Base-by-base conservation (phyloP, 2,113 vertebrate species). In the Aegypius monachus region DNA sequence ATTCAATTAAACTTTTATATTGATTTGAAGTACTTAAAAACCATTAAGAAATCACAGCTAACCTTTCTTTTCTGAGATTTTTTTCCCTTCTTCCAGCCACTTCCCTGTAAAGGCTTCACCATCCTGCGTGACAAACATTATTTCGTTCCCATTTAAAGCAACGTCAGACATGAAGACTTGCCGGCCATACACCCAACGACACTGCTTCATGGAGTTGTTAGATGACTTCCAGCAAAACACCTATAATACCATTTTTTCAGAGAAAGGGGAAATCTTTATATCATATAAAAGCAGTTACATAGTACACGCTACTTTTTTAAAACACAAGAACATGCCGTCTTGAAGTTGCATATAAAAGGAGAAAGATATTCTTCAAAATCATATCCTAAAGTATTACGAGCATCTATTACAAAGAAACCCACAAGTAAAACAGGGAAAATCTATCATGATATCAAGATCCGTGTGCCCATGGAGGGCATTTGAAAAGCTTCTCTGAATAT, bases 111-210 rank as follows among this genome's bases (percentile, higher is more conserved):
- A 99, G 89, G 99, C 99, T 97, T 99, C 99, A 48, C 99, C 99
- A 63, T 99, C 99, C 85, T 98, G 98, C 15, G 99, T 99, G 88
- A 99, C 98, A 97, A 99, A 99, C 97, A 99, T 98, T 97, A 99
- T 98, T 98, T 98, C 97, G 4, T 98, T 99, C 88, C 96, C 99
- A 97, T 99, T 99, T 96, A 99, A 98, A 81, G 99, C 98, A 71
- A 99, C 98, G 86, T 99, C 99, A 3, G 99, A 99, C 98, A 99
- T 99, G 97, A 99, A 99, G 93, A 99, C 99, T 96, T 99, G 99
- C 13, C 99, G 99, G 50, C 99, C 98, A 32, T 99, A 99, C 29
- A 99, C 99, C 99, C 99, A 99, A 81, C 99, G 98, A 96, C 99
- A 99, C 87, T 98, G 99, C 96, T 98, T 99, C 97, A 99, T 97